Conservation (phyloP, 2,113 vertebrate species). For the Leptobrachium leishanense region DNA sequence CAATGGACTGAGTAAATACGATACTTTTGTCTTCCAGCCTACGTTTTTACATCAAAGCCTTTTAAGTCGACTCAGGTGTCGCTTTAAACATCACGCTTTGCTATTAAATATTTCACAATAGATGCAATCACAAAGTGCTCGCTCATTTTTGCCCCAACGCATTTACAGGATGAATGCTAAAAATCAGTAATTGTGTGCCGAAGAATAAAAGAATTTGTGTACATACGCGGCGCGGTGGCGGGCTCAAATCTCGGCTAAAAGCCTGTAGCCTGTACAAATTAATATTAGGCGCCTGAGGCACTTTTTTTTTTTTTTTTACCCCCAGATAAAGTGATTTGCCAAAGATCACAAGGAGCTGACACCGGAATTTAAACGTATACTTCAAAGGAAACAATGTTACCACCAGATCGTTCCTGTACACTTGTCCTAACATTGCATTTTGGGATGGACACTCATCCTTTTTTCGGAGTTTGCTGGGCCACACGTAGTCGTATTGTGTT, state of each 20-base stretch:
- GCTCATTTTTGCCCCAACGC: background rate
- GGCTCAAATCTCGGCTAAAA: conserved; percentile 10
- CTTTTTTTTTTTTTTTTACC: background rate
- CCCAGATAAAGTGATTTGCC: conserved; percentile 19
- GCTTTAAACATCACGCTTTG: conserved; percentile 12
- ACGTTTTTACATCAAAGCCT: conserved; percentile 29
- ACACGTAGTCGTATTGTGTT: conserved; percentile 17
- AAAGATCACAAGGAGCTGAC: conserved; percentile 33
- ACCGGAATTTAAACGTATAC: conserved; percentile 8
- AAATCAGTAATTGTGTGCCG: background rate
- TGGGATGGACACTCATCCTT: background rate
- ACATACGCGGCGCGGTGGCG: background rate
- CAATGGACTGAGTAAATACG: conserved; percentile 32
- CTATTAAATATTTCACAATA: conserved; percentile 12
- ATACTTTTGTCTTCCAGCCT: conserved; percentile 34
- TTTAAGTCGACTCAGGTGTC: conserved; percentile 33
- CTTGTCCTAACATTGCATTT: background rate
- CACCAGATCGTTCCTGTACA: background rate
- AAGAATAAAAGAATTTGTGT: conserved; percentile 16
- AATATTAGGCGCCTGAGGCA: conserved; percentile 27
- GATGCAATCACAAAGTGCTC: conserved; percentile 5
- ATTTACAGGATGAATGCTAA: background rate
- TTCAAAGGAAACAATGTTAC: conserved; percentile 19
- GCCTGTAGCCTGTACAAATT: conserved; percentile 26
- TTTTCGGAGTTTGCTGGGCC: background rate